phyloP scores from a whole-genome alignment of 2,797 vertebrate species.

The Sparidentex hasta region DNA sequence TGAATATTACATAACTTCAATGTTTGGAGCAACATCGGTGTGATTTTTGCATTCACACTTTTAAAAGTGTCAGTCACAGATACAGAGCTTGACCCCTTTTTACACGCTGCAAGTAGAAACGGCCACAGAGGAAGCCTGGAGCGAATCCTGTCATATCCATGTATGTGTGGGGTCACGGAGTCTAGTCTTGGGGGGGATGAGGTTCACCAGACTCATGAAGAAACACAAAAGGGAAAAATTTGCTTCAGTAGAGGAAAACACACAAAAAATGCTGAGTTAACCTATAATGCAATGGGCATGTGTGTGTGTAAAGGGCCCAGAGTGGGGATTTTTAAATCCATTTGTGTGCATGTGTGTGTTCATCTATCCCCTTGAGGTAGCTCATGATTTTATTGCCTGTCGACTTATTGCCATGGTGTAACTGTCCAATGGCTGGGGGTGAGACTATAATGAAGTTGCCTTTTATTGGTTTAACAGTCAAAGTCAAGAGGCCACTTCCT shows the following conservation, averaged over 20 bases:
- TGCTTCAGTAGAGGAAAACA: conserved; percentile 60
- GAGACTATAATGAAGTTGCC: conserved; percentile 76
- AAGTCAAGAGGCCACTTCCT: conserved; percentile 71
- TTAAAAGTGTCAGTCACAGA: conserved; percentile 42
- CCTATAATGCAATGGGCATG: conserved; percentile 48
- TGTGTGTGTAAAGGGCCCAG: conserved; percentile 35
- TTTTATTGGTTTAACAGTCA: conserved; percentile 78
- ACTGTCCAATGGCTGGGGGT: conserved; percentile 71
- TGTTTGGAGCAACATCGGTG: conserved; percentile 3
- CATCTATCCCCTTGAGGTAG: conserved; percentile 69
- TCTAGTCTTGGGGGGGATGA: conserved; percentile 49
- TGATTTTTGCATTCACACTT: not conserved
- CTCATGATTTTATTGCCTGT: conserved; percentile 76
- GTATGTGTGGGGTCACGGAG: conserved; percentile 32
- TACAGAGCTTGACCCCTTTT: conserved; percentile 38
- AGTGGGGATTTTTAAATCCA: conserved; percentile 61
- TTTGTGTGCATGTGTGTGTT: conserved; percentile 43
- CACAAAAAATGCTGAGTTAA: conserved; percentile 64
- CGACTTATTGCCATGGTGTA: conserved; percentile 74
- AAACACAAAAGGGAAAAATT: conserved; percentile 45
- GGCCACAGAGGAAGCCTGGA: conserved; percentile 20
- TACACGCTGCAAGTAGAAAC: conserved; percentile 16
- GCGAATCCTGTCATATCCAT: conserved; percentile 29
- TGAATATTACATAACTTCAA: not conserved
- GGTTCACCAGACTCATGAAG: conserved; percentile 39